Evolutionary conservation across 1,140 invertebrate species (phyloP).

Genomic region (Listronotus bonariensis): DNA sequence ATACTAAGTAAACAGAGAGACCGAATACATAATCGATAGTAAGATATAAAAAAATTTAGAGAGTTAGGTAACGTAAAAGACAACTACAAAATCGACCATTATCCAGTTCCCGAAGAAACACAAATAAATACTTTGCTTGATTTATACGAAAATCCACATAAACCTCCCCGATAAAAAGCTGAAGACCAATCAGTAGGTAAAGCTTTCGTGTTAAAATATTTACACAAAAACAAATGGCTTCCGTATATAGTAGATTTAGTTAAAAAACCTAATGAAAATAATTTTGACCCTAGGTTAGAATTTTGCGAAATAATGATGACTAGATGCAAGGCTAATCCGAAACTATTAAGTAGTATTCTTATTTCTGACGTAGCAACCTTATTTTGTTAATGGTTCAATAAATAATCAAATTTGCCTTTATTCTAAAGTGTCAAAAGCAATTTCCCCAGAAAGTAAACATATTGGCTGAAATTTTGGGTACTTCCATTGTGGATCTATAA

Average conservation of each 20-base stretch:
- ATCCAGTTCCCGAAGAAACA: constrained; percentile 1
- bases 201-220: constrained; percentile 19
- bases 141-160: constrained; percentile 6
- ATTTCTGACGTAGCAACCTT: constrained; percentile 1
- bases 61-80: too few relatives aligned
- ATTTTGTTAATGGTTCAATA: constrained; percentile 6
- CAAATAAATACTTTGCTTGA: constrained; percentile 4
- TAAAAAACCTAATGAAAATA: constrained; percentile 31
- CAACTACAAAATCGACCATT: too few relatives aligned
- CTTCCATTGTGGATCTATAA: background rate
- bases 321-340: too few relatives aligned
- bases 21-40: too few relatives aligned
- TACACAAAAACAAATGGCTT: constrained; percentile 16
- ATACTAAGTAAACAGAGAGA: too few relatives aligned
- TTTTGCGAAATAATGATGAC: too few relatives aligned
- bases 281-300: too few relatives aligned
- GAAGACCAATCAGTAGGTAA: constrained; percentile 2
- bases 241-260: constrained; percentile 17
- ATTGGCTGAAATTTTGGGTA: constrained; percentile 1
- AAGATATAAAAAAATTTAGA: too few relatives aligned
- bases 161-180: constrained; percentile 16
- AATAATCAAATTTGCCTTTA: background rate
- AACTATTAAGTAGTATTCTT: background rate
- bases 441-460: background rate
- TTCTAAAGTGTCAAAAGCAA: background rate